Evolutionary conservation across 2,113 vertebrate genomes (phyloP), one percentile per base, ranked within the genome.

Genomic region (Cephalopholis sonnerati): DNA sequence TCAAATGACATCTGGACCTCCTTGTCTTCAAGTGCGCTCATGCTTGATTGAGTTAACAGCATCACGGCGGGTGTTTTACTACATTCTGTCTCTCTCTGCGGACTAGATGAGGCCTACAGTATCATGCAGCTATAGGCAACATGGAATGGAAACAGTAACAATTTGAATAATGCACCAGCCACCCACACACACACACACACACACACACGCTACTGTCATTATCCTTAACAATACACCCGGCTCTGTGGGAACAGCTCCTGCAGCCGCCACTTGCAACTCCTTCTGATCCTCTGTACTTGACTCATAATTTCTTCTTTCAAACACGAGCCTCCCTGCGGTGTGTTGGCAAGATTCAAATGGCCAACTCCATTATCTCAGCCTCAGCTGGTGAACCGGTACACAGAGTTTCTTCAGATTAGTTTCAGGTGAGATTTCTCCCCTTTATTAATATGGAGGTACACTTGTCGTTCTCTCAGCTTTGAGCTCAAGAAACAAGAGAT

Each of bases 141-240:
- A 32, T 83, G 48, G 77, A 88, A 81, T 74, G 36, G 63, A 61
- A 83, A 61, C 53, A 39, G 64, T n/a, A 50, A 69, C 54, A 50
- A 48, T 87, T 69, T 81, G 77, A 87, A 32, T 82, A 85, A 87
- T 77, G 71, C 46, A 64, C 29, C 66, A 65, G 25, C 58, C 69
- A 51, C 69, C 67, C 32, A 36, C 32, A 36, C 32, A 36, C 57
- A 44, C 80, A 46, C 78, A 46, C 6, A 9, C 63, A 53, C 39
- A 66, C 41, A 58, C 61, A 39, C 29, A 78, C 29, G 24, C 66
- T 58, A 2, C 72, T 57, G 79, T 63, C 81, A 86, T 89, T 87
- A 86, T 78, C 80, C 88, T 82, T 54, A 64, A 84, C 82, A 81
- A 66, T 59, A 73, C 84, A 84, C 72, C 53, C 53, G 22, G 48